phyloP scores from a whole-genome alignment of 2,797 vertebrate genomes.

The Takifugu rubripes region DNA sequence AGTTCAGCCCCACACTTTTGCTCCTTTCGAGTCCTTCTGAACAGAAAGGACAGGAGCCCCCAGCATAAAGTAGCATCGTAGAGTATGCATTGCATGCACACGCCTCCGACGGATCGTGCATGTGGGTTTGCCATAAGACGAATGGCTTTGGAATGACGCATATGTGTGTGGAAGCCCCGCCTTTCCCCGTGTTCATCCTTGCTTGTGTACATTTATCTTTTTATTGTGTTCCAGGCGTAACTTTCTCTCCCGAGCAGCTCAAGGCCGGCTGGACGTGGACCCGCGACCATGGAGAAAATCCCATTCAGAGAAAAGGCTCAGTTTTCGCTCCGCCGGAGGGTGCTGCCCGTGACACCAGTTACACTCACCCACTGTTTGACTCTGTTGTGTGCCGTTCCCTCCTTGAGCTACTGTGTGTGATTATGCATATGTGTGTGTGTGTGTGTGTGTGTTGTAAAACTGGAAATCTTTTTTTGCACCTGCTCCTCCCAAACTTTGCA shows the following conservation, averaged over 20 bases:
- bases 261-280: constrained; percentile 8
- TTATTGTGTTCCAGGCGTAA: constrained; percentile 37
- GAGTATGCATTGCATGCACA: constrained; percentile 13
- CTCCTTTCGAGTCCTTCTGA: constrained; percentile 33
- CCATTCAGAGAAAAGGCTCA: constrained; percentile 30
- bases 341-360: constrained; percentile 51
- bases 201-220: constrained; percentile 29
- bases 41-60: constrained; percentile 25
- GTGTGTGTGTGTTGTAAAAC: background rate
- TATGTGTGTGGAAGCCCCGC: background rate
- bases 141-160: background rate
- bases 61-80: constrained; percentile 19
- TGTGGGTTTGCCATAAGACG: constrained; percentile 6
- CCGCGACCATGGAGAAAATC: constrained; percentile 25
- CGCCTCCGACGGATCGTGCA: constrained; percentile 22
- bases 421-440: constrained; percentile 10
- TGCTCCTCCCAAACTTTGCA: constrained; percentile 48
- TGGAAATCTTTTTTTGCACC: constrained; percentile 39
- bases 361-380: constrained; percentile 37
- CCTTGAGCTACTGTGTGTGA: constrained; percentile 7
- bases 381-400: constrained; percentile 34
- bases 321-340: constrained; percentile 28
- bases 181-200: background rate
- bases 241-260: constrained; percentile 22
- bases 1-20: constrained; percentile 30